Conservation (phyloP, 1,140 invertebrate genomes). For the Lasioglossum albipes region DNA sequence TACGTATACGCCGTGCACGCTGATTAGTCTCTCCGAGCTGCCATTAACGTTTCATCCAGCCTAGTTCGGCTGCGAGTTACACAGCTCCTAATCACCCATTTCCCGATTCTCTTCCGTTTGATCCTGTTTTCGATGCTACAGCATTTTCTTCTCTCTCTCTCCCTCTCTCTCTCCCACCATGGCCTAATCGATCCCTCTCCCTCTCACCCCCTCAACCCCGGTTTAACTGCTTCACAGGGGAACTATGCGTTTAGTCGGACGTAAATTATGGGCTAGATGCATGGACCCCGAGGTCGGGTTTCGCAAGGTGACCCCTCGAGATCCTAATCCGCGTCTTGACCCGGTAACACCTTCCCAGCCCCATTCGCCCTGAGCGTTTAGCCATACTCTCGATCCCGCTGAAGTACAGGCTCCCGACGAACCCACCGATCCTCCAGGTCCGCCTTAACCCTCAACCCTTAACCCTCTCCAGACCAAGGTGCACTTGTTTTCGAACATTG, state of each 20-base stretch:
- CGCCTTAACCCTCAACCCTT: too few species aligned
- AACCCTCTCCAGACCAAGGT: too few species aligned
- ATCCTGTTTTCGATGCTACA: too few species aligned
- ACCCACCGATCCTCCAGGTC: conserved; percentile 12
- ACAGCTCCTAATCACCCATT: not conserved
- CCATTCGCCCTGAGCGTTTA: conserved; percentile 1
- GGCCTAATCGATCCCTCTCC: too few species aligned
- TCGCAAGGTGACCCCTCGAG: conserved; percentile 30
- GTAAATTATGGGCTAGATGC: conserved; percentile 21
- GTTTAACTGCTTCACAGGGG: not conserved
- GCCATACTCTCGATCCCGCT: not conserved
- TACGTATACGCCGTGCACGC: not conserved
- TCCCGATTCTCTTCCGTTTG: too few species aligned
- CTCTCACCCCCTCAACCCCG: too few species aligned
- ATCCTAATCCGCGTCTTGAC: conserved; percentile 44
- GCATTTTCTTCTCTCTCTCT: not conserved
- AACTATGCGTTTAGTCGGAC: conserved; percentile 5
- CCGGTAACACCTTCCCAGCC: conserved; percentile 25
- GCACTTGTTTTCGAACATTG: too few species aligned
- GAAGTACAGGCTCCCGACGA: not conserved
- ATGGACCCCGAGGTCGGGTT: conserved; percentile 12
- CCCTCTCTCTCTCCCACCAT: too few species aligned
- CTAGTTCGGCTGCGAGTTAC: not conserved
- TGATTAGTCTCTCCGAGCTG: not conserved
- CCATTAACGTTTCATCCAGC: not conserved